These are phyloP conservation scores for Papilio protenor DNA, from an alignment of 2,888 invertebrate species.

Conservation along the genomic window DNA sequence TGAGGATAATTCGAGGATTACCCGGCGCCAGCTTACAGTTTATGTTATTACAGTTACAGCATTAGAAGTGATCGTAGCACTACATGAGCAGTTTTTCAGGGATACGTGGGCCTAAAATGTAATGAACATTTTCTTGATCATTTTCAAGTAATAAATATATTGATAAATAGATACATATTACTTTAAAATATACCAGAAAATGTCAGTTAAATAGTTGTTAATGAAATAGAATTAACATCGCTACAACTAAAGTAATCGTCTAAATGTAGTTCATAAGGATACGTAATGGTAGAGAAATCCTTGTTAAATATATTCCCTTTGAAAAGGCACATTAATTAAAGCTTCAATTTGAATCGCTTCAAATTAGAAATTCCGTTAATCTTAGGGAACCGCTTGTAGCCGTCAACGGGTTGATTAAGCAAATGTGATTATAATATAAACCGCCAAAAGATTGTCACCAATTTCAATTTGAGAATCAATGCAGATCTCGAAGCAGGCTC, in stretches of 20 bases:
- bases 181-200: too few species aligned
- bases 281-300: neutral
- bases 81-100: neutral
- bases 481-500: neutral
- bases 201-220: neutral
- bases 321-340: constrained; percentile 47
- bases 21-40: constrained; percentile 8
- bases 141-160: neutral
- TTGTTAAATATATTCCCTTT: constrained; percentile 19
- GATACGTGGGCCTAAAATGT: neutral
- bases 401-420: constrained; percentile 50
- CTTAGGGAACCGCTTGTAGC: constrained; percentile 50
- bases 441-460: constrained; percentile 46
- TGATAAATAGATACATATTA: neutral
- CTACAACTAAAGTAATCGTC: neutral
- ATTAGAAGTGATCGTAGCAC: neutral
- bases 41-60: constrained; percentile 17
- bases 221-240: neutral
- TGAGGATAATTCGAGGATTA: constrained; percentile 58
- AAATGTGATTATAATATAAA: constrained; percentile 43
- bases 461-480: neutral
- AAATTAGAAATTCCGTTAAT: constrained; percentile 64
- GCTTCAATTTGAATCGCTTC: constrained; percentile 55
- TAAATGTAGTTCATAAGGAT: neutral
- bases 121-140: neutral